Evolutionary conservation across 2,888 invertebrate genomes (phyloP), one percentile per base, ranked within the genome.

Genomic region (Xanthia icteritia): DNA sequence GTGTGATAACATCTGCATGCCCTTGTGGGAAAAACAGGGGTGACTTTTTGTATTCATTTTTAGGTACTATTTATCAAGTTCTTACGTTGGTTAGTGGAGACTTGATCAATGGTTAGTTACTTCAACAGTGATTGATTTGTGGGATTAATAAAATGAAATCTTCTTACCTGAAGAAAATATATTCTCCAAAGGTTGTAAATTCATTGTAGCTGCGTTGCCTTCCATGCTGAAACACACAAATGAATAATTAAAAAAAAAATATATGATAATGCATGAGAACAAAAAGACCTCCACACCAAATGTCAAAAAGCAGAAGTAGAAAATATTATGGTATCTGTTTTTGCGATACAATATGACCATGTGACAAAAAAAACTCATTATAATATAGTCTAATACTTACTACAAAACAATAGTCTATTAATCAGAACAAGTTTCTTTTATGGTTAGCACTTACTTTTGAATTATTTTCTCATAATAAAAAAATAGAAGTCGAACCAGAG

Each of bases 111-210:
- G 15, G 15, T 20, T n/a, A 13, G 0, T 51, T 17, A 51, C 17
- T 64, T n/a, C 11, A 17, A 15, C 2, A 61, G 27, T 31, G 11
- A 15, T 11, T 48, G 58, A 68, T 60, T 20, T 27, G 27, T 39
- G 15, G 15, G 8, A 23, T 39, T 11, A 70, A 72, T 72, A 3
- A 42, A 48, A 45, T 27, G 60, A 70, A 69, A 61, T 39, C 2
- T 45, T 79, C 76, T 89, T 92, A 96, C 96, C 96, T 92, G 96
- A 96, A 73, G 96, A 96, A 82, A 96, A 89, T 67, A 95, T 94
- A 78, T 94, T 94, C 90, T 94, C 94, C 79, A 96, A 95, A 73
- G 95, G 94, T 71, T 94, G 94, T 86, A 93, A 93, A 92, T 91
- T 92, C 92, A 92, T 93, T 82, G 79, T 90, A 61, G 84, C 76